Percentiles rank a stretch among this genome's conserved stretches.
Evolutionary conservation across 2,888 invertebrate species (phyloP).

Genomic region (Cremastobaeus sp.): DNA sequence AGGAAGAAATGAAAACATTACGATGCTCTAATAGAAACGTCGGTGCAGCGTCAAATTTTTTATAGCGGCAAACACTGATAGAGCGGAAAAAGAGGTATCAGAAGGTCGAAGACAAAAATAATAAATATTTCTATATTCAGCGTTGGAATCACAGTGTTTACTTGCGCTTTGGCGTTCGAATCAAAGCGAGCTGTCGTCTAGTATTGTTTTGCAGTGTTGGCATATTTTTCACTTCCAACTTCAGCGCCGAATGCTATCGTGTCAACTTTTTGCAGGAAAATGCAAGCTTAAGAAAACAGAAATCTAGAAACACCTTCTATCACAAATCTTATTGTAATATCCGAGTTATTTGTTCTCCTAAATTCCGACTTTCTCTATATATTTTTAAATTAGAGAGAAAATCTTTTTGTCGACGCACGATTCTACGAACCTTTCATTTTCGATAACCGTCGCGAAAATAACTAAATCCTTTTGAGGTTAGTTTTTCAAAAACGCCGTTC

Average conservation of each 20-base stretch:
- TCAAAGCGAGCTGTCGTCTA: slow-evolving; percentile 16
- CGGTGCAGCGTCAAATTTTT: slow-evolving; percentile 10
- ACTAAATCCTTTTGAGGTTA: too few species aligned
- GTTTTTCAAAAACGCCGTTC: neutral
- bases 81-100: slow-evolving; percentile 17
- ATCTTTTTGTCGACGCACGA: too few species aligned
- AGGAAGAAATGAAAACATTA: too few species aligned
- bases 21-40: too few species aligned
- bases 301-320: too few species aligned
- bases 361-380: too few species aligned
- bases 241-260: slow-evolving; percentile 17
- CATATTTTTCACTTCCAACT: slow-evolving; percentile 48
- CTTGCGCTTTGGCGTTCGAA: slow-evolving; percentile 11
- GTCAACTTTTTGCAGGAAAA: slow-evolving; percentile 6
- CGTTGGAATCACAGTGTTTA: slow-evolving; percentile 23
- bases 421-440: too few species aligned
- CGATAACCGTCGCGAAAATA: too few species aligned
- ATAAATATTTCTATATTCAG: slow-evolving; percentile 43
- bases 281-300: slow-evolving; percentile 24
- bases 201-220: slow-evolving; percentile 45
- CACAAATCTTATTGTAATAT: too few species aligned
- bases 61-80: slow-evolving; percentile 20
- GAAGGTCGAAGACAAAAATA: slow-evolving; percentile 16
- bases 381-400: too few species aligned
- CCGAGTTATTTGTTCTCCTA: too few species aligned